These are phyloP conservation scores for Neodiprion lecontei DNA, from an alignment of 1,140 invertebrate genomes.

Conservation along the genomic window DNA sequence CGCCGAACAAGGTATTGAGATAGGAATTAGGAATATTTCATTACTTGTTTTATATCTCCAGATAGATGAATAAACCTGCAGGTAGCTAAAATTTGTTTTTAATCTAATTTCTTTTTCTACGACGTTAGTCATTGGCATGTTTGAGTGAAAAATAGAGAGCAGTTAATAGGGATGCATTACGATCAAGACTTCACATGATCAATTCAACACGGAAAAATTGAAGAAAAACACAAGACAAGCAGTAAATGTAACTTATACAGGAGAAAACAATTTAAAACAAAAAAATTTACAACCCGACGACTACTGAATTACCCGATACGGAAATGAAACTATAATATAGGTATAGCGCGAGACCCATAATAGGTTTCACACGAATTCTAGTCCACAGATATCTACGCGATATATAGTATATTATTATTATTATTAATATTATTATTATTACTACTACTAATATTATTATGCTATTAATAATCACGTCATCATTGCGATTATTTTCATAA, in stretches of 20 bases:
- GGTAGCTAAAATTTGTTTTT: too few species aligned
- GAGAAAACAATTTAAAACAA: background rate
- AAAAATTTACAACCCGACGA: slow-evolving; percentile 32
- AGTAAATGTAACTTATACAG: background rate
- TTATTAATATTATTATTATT: slow-evolving; percentile 36
- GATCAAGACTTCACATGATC: too few species aligned
- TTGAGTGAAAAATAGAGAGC: too few species aligned
- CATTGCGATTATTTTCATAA: slow-evolving; percentile 27
- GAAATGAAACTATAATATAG: slow-evolving; percentile 31
- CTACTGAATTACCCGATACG: background rate
- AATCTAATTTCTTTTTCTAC: too few species aligned
- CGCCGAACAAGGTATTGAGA: too few species aligned
- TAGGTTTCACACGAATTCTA: slow-evolving; percentile 61
- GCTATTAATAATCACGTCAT: slow-evolving; percentile 40
- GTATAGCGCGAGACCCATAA: slow-evolving; percentile 54
- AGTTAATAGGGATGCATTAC: too few species aligned
- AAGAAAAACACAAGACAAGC: background rate
- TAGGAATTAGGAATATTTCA: too few species aligned
- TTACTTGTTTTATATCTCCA: too few species aligned
- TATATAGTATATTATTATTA: slow-evolving; percentile 24
- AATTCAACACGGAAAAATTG: background rate
- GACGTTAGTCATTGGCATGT: too few species aligned
- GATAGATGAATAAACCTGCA: too few species aligned
- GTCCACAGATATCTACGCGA: slow-evolving; percentile 59
- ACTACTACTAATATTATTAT: slow-evolving; percentile 9